Evolutionary conservation across 2,888 invertebrate species (phyloP), one percentile per base, ranked within the genome.

Genomic region (Standfussiana lucernea): DNA sequence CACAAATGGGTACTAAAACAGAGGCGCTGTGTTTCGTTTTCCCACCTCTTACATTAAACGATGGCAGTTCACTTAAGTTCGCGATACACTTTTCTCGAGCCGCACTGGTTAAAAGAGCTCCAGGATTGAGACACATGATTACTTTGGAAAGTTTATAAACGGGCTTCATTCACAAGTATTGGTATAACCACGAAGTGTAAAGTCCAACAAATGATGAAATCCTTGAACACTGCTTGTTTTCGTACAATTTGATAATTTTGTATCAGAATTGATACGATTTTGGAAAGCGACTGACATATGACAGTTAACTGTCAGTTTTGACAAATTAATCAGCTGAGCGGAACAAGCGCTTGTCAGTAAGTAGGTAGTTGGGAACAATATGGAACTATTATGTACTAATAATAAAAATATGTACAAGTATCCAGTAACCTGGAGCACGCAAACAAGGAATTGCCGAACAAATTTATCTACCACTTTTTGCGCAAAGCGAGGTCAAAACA

Each of bases 1-100:
- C 94, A 92, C 99, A 99, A 61, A 99, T 90, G 0, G 99, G 98
- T 65, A 99, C 97, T 68, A 99, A 95, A 62, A 99, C 98, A 32
- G 99, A 98, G 0, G 99, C 98, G 79, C 95, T 96, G 72, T 94
- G 94, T 75, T 93, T 93, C 24, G 92, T 91, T 74, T 87, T 86
- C 82, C 88, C 86, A 69, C 88, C 85, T 61, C 79, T 82, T 64
- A 95, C 0, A 35, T 72, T 91, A 72, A 97, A 92, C 93, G 91
- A 97, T 95, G 94, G 98, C 96, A 97, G 91, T 85, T 94, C 97
- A 89, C 95, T 95, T 80, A 98, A 93, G 89, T 97, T 97, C 3
- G 92, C 93, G 53, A 98, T 93, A 85, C 98, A 98, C 70, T 95
- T 96, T 78, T 97, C 94, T 50, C 97, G 96, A 86, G 97, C 97